Percentiles rank a stretch among this genome's conserved stretches.
Conservation (phyloP, 2,797 vertebrate species). For the Ibycter americanus region DNA sequence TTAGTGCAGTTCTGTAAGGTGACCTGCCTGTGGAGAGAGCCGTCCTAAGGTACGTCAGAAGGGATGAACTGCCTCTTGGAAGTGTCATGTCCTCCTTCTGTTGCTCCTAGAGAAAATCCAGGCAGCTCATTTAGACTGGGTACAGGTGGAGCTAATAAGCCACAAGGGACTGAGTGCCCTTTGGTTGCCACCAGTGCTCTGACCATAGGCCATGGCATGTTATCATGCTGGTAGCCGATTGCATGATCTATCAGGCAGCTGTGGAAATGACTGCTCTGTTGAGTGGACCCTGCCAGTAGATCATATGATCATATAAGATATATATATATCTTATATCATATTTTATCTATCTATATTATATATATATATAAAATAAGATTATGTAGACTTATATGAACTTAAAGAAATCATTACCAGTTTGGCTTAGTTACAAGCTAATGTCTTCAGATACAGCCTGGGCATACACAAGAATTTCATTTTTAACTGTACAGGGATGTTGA, state of each 20-base stretch:
- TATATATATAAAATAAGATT: background rate
- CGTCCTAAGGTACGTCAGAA: background rate
- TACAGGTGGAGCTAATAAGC: background rate
- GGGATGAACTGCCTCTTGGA: background rate
- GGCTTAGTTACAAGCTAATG: background rate
- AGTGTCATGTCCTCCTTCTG: background rate
- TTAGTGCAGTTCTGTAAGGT: background rate
- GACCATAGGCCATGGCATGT: accelerated
- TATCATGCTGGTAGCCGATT: background rate
- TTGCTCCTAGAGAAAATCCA: background rate
- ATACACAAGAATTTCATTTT: background rate
- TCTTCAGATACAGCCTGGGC: background rate
- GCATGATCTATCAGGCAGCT: background rate
- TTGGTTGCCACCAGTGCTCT: background rate
- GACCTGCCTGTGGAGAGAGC: background rate
- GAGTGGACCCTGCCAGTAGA: background rate
- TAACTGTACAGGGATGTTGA: background rate
- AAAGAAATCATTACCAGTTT: background rate
- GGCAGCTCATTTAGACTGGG: background rate
- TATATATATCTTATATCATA: too few species aligned
- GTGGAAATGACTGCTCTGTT: background rate
- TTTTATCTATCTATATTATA: too few species aligned
- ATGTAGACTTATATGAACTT: background rate
- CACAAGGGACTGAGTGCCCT: background rate
- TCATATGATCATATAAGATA: background rate